Conservation (phyloP, 1,140 invertebrate genomes). For the Copidosoma floridanum region DNA sequence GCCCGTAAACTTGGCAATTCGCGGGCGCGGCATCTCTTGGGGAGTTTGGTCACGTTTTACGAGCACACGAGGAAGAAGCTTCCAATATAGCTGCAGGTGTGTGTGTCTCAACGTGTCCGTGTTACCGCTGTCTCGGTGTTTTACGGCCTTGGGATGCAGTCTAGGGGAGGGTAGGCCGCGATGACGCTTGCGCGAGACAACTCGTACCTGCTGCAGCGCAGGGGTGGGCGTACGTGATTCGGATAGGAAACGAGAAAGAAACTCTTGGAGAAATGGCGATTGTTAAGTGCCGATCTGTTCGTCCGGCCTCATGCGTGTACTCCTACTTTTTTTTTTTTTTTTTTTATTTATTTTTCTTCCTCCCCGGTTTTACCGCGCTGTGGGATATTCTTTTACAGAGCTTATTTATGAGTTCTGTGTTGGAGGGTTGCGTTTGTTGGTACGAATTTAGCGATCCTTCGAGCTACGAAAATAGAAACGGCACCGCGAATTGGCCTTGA, state of each 20-base stretch:
- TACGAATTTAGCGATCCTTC: too few species aligned
- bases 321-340: too few species aligned
- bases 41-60: conserved; percentile 43
- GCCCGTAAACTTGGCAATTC: background rate
- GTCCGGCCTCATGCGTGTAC: too few species aligned
- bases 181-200: background rate
- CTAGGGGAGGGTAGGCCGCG: background rate
- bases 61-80: background rate
- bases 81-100: background rate
- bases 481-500: too few species aligned
- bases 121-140: background rate
- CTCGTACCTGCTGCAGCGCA: too few species aligned
- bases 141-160: conserved; percentile 8
- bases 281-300: conserved; percentile 3
- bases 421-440: too few species aligned
- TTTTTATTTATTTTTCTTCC: too few species aligned
- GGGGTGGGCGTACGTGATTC: conserved; percentile 19
- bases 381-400: too few species aligned
- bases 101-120: background rate
- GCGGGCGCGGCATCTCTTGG: conserved; percentile 25
- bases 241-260: background rate
- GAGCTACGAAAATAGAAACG: too few species aligned
- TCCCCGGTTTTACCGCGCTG: too few species aligned
- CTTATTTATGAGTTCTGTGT: too few species aligned
- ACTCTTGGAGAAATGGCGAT: conserved; percentile 4